Conservation (phyloP, 1,140 invertebrate species). For the Scaptomyza hsui region DNA sequence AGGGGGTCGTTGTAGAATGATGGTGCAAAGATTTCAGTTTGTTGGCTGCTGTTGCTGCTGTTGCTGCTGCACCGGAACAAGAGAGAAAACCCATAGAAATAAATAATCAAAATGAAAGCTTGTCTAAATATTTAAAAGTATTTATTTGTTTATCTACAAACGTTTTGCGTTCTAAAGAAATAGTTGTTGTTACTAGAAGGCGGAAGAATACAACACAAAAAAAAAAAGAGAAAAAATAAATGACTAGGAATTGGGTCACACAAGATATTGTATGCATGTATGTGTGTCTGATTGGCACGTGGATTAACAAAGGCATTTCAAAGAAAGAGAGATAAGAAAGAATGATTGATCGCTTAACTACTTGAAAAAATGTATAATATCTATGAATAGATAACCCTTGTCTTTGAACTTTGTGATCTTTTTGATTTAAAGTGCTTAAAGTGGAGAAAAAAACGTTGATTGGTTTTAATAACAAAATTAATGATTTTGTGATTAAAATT, state of each 20-base stretch:
- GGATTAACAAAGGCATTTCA: slow-evolving; percentile 21
- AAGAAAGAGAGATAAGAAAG: slow-evolving; percentile 21
- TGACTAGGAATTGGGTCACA: slow-evolving; percentile 28
- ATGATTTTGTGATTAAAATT: no score
- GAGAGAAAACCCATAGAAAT: slow-evolving; percentile 1
- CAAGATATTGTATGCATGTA: not conserved
- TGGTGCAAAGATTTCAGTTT: slow-evolving; percentile 3
- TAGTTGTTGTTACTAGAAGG: slow-evolving; percentile 19
- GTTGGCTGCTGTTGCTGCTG: not conserved
- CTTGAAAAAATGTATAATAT: not conserved
- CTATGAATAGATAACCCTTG: not conserved
- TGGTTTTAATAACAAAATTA: no score
- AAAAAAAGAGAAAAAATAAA: slow-evolving; percentile 4
- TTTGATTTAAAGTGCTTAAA: not conserved
- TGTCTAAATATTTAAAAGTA: slow-evolving; percentile 47
- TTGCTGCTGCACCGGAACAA: slow-evolving; percentile 19
- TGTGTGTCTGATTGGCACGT: slow-evolving; percentile 31
- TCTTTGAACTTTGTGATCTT: not conserved
- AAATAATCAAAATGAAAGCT: slow-evolving; percentile 39
- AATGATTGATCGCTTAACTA: slow-evolving; percentile 18
- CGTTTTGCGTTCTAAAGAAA: slow-evolving; percentile 42
- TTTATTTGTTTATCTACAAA: slow-evolving; percentile 45
- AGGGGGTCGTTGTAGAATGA: not conserved
- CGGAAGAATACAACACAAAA: slow-evolving; percentile 24
- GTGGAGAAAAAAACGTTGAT: no score